A percentile compares a stretch with the other conserved stretches of the same genome.
These are phyloP conservation scores for Triplophysa siluroides DNA, from an alignment of 2,113 vertebrate species.

Conservation along the genomic window DNA sequence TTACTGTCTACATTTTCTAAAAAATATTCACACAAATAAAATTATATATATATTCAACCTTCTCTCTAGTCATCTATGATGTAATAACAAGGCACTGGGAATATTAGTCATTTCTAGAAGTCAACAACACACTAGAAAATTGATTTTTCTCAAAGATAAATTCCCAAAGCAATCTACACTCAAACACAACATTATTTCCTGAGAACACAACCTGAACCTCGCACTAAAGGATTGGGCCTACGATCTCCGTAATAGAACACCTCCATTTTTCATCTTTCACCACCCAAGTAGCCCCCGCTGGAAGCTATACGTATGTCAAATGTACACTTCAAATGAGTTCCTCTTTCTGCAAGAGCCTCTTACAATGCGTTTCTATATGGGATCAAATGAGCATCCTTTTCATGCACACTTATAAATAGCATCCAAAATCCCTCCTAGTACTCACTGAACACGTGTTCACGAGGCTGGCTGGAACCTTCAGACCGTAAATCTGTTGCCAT, in stretches of 20 bases:
- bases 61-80: background rate
- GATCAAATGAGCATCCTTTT: conserved; percentile 54
- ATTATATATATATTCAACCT: too few relatives aligned
- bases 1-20: too few relatives aligned
- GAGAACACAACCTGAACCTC: background rate
- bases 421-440: conserved; percentile 23
- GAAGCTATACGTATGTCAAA: background rate
- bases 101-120: background rate
- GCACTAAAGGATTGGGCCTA: background rate
- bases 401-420: conserved; percentile 22
- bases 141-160: background rate
- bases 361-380: background rate
- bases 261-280: conserved; percentile 1
- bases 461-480: conserved; percentile 18
- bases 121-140: background rate
- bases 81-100: background rate
- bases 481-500: conserved; percentile 42
- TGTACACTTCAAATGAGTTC: background rate
- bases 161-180: background rate
- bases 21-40: too few relatives aligned
- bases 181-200: background rate
- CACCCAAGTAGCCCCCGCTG: background rate
- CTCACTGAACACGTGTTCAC: conserved; percentile 1
- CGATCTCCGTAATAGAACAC: background rate
- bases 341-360: background rate